A percentile compares a stretch with the other conserved stretches of the same genome.
phyloP scores from a whole-genome alignment of 2,113 vertebrate species.

The Heptranchias perlo region DNA sequence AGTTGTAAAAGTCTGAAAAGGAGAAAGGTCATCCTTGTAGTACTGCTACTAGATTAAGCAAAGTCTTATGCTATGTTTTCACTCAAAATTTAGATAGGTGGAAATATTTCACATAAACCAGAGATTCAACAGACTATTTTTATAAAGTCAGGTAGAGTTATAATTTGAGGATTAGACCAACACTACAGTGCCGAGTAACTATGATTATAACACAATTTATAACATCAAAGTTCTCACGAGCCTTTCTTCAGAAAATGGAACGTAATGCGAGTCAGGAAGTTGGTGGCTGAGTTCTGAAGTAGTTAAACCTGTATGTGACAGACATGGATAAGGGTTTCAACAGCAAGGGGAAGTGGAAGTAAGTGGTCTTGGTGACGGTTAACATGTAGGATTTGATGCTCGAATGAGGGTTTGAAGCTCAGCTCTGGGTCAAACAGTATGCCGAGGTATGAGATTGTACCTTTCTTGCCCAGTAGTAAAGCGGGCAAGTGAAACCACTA shows the following conservation, averaged over 20 bases:
- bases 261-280: background rate
- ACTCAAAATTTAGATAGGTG: background rate
- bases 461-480: too few relatives aligned
- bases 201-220: background rate
- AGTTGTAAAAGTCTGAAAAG: background rate
- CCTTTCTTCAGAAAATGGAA: background rate
- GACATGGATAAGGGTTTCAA: background rate
- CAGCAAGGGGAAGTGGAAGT: background rate
- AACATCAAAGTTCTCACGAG: background rate
- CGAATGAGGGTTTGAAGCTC: background rate
- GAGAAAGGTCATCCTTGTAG: background rate
- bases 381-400: background rate
- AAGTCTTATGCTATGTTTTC: background rate
- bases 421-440: background rate
- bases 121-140: background rate
- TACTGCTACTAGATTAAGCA: background rate
- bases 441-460: too few relatives aligned
- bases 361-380: background rate
- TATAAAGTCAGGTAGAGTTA: background rate
- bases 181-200: background rate
- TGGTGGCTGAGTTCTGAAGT: background rate
- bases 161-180: background rate
- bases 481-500: too few relatives aligned
- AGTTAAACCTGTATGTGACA: background rate
- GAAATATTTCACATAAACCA: background rate